Base-by-base conservation (phyloP, 2,113 vertebrate species). In the Halichoerus grypus region DNA sequence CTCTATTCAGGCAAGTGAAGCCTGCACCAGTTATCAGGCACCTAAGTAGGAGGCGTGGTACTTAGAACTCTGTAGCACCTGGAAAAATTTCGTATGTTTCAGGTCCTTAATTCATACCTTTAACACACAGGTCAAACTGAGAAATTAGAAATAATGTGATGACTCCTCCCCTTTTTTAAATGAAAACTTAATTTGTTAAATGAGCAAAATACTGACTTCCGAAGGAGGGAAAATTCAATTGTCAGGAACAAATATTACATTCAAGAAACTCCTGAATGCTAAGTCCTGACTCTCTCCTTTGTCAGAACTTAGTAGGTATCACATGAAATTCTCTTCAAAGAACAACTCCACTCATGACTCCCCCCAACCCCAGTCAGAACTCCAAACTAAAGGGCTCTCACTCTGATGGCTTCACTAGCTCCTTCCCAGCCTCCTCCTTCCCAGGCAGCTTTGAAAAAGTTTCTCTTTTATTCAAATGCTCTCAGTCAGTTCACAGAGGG, bases 271-370 rank as follows among this genome's bases (percentile, higher is more conserved):
- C 89, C 51, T 39, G 85, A 24, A 95, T 36, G 93, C 8, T 86
- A 85, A 65, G 13, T 87, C 71, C 83, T 90, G 31, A 24, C 28
- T 61, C 90, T 98, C 91, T 97, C 39, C 36, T 94, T 82, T 93
- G 1, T 0, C 82, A 89, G 51, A 63, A n/a, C 61, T 33, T 74
- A 72, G 24, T 18, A 19, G 63, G 74, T 0, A 42, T 65, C 0
- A 0, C 31, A 51, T 55, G 77, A 85, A 92, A 96, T 81, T 92
- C 76, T 94, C 80, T 72, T 63, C 36, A 57, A 95, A 53, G 42
- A 97, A 95, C 90, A 79, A 74, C 61, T 16, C 19, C 49, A 72
- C 42, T 67, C 85, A 77, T 36, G 92, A 93, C 39, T 55, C 94
- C 84, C 72, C 16, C 88, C 15, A 9, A 9, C 7, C 74, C 39